phyloP scores from a whole-genome alignment of 2,797 vertebrate genomes.

The Acrossocheilus fasciatus region DNA sequence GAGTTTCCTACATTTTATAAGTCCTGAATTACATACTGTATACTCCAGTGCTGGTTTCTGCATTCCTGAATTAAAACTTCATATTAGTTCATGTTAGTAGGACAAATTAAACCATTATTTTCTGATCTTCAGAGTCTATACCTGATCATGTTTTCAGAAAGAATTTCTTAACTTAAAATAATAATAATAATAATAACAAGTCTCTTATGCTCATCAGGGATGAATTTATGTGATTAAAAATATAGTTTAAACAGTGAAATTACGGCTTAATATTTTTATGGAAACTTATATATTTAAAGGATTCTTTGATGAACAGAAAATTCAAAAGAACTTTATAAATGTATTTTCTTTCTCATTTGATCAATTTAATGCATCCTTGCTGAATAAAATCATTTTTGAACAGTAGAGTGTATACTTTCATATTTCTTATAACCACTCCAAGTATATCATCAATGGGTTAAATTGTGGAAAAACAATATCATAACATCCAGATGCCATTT shows the following conservation, averaged over 20 bases:
- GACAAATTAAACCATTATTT: neutral
- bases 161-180: neutral
- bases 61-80: slow-evolving; percentile 69
- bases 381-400: slow-evolving; percentile 51
- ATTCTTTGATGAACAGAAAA: too few relatives aligned
- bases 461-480: slow-evolving; percentile 54
- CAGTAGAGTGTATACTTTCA: neutral
- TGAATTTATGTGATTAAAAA: neutral
- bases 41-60: slow-evolving; percentile 71
- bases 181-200: too few relatives aligned
- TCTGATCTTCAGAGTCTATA: neutral
- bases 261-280: neutral
- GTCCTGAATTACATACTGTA: slow-evolving; percentile 63
- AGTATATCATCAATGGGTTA: slow-evolving; percentile 62
- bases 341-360: neutral
- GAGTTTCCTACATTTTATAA: slow-evolving; percentile 47
- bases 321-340: neutral
- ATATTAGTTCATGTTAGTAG: slow-evolving; percentile 9
- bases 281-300: neutral
- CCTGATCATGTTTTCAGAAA: neutral
- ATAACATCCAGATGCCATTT: slow-evolving; percentile 79
- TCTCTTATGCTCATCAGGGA: too few relatives aligned
- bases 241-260: neutral
- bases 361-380: slow-evolving; percentile 44
- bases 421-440: slow-evolving; percentile 55